These are phyloP conservation scores for Knipowitschia caucasica DNA, from an alignment of 2,797 vertebrate species.

Conservation along the genomic window DNA sequence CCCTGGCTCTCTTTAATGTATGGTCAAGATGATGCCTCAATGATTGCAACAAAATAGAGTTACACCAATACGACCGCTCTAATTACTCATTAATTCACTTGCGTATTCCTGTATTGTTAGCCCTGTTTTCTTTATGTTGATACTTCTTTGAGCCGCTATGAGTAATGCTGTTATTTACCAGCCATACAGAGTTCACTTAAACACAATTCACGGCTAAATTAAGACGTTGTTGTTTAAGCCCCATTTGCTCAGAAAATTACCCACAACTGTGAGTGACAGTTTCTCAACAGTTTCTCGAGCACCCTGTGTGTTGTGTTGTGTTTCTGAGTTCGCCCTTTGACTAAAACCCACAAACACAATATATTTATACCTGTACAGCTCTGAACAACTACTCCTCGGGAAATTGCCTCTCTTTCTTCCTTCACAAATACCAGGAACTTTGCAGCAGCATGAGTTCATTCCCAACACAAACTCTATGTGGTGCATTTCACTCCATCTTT, in stretches of 20 bases:
- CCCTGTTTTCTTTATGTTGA: slow-evolving; percentile 35
- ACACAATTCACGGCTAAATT: slow-evolving; percentile 33
- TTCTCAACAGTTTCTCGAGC: slow-evolving; percentile 25
- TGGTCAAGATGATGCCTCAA: slow-evolving; percentile 20
- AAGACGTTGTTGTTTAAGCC: slow-evolving; percentile 54
- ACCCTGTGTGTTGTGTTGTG: slow-evolving; percentile 55
- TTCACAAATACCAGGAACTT: slow-evolving; percentile 43
- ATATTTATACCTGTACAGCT: slow-evolving; percentile 35
- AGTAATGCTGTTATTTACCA: slow-evolving; percentile 39
- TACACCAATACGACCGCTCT: slow-evolving; percentile 10
- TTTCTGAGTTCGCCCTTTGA: slow-evolving; percentile 52
- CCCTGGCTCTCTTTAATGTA: slow-evolving; percentile 20
- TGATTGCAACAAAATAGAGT: slow-evolving; percentile 36
- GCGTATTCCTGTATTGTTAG: slow-evolving; percentile 32
- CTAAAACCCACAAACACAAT: slow-evolving; percentile 52
- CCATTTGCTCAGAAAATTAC: slow-evolving; percentile 64
- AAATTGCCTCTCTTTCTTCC: slow-evolving; percentile 20
- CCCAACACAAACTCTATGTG: slow-evolving; percentile 49
- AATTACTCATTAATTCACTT: slow-evolving; percentile 36
- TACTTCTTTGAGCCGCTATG: slow-evolving; percentile 33
- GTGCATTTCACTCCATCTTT: slow-evolving; percentile 43
- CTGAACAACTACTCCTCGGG: slow-evolving; percentile 66
- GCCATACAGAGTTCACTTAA: slow-evolving; percentile 33
- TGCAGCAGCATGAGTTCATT: slow-evolving; percentile 56
- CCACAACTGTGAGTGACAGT: slow-evolving; percentile 38